Base-by-base conservation (phyloP, 2,113 vertebrate species). In the Meriones unguiculatus region DNA sequence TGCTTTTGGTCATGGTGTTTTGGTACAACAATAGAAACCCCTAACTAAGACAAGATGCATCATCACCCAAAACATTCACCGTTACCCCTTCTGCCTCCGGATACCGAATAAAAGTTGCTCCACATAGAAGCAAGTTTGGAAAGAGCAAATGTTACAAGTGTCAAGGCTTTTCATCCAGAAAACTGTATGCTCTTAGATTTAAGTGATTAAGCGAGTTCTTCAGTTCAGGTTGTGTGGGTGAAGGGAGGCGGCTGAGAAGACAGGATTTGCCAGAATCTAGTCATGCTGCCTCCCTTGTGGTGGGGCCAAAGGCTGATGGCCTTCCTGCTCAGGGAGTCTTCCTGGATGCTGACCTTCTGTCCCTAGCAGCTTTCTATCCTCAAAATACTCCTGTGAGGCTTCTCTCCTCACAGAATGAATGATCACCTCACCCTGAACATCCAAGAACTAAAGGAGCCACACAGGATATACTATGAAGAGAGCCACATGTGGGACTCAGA, bases 231-330 rank as follows among this genome's bases (percentile, higher is more conserved):
- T 15, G 24, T 65, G 67, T 59, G 78, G 50, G 50, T 28, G 28
- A 10, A 20, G 64, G 75, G 46, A 91, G 17, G n/a, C 6, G 59
- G 46, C 24, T 1, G 28, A 52, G 65, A 78, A 89, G 22, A 54
- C 8, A 18, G 28, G 28, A 24, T 41, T 10, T 0, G 0, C 50
- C 30, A n/a, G 22, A 20, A 54, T 46, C 25, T 14, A 28, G 25
- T 28, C 11, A 54, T 4, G 1, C 64, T 11, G 9, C 7, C 0
- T 4, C 38, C 5, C 32, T 62, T 85, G 24, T 13, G 25, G 4
- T 62, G 64, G 8, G 17, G 57, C 0, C 80, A 32, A n/a, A 59
- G 11, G 30, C 5, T 15, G 2, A 0, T 32, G n/a, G 2, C 13
- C 32, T 5, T 73, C 82, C 65, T 90, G 50, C 25, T 35, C n/a